Conservation (phyloP, 1,140 invertebrate genomes). For the Hestina assimilis region DNA sequence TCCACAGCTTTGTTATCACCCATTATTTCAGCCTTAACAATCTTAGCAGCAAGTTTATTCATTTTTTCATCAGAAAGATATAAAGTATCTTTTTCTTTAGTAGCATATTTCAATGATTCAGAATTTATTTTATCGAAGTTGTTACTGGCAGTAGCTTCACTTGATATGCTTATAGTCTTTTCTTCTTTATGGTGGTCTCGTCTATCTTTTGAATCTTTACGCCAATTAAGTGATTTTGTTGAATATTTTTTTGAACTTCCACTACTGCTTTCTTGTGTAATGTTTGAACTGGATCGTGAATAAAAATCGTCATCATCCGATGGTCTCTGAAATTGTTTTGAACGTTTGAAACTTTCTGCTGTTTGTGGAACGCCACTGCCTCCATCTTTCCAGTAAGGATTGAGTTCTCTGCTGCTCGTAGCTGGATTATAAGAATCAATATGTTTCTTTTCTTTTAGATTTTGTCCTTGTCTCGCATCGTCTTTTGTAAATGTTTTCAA, state of each 20-base stretch:
- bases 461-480: slow-evolving; percentile 68
- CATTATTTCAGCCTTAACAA: slow-evolving; percentile 94
- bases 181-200: slow-evolving; percentile 24
- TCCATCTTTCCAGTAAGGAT: slow-evolving; percentile 95
- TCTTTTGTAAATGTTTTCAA: slow-evolving; percentile 74
- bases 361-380: slow-evolving; percentile 87
- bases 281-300: slow-evolving; percentile 28
- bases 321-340: slow-evolving; percentile 72
- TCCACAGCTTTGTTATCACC: slow-evolving; percentile 85
- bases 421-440: slow-evolving; percentile 84
- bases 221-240: slow-evolving; percentile 46
- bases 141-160: slow-evolving; percentile 5
- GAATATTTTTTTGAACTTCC: slow-evolving; percentile 21
- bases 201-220: slow-evolving; percentile 31
- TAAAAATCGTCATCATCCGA: slow-evolving; percentile 52
- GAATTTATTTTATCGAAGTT: slow-evolving; percentile 14
- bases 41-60: slow-evolving; percentile 92
- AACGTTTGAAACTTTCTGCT: slow-evolving; percentile 42
- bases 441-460: slow-evolving; percentile 75
- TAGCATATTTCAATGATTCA: slow-evolving; percentile 10
- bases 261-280: slow-evolving; percentile 13
- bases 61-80: slow-evolving; percentile 88
- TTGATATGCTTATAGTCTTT: slow-evolving; percentile 1
- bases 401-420: slow-evolving; percentile 87
- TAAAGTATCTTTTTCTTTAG: slow-evolving; percentile 39